Evolutionary conservation across 2,888 invertebrate genomes (phyloP).

Genomic region (Rotaria magnacalcarata): DNA sequence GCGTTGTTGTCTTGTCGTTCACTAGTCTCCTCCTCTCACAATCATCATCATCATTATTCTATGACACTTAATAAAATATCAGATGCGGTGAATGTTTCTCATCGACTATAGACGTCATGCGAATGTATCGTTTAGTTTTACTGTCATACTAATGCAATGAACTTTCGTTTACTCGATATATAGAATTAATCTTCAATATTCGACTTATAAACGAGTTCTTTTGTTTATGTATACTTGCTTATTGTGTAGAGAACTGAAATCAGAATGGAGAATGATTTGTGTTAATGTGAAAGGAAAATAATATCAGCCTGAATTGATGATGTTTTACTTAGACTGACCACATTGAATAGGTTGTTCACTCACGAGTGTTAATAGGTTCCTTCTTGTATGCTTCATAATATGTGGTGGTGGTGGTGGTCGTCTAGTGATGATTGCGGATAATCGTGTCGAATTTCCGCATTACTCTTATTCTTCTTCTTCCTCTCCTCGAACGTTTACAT

Average conservation of each 20-base stretch:
- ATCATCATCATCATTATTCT: constrained; percentile 6
- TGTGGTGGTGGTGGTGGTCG: background rate
- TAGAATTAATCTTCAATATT: too few relatives aligned
- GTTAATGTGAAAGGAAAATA: background rate
- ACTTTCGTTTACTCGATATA: too few relatives aligned
- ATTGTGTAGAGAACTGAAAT: too few relatives aligned
- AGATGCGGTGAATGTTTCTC: background rate
- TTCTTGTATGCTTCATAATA: background rate
- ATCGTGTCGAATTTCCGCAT: constrained; percentile 3
- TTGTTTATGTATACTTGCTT: background rate
- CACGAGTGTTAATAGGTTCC: background rate
- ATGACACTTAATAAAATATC: background rate
- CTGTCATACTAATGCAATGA: background rate
- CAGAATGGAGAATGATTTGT: too few relatives aligned
- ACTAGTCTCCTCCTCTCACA: constrained; percentile 9
- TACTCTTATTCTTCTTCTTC: background rate
- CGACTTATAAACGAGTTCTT: background rate
- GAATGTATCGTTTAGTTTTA: background rate
- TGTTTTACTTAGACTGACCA: background rate
- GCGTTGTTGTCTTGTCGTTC: background rate
- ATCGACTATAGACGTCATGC: background rate
- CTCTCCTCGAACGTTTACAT: background rate
- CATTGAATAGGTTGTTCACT: background rate
- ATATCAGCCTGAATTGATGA: background rate
- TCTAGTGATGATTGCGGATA: background rate